Evolutionary conservation across 2,797 vertebrate genomes (phyloP).

Genomic region (Liasis olivaceus): DNA sequence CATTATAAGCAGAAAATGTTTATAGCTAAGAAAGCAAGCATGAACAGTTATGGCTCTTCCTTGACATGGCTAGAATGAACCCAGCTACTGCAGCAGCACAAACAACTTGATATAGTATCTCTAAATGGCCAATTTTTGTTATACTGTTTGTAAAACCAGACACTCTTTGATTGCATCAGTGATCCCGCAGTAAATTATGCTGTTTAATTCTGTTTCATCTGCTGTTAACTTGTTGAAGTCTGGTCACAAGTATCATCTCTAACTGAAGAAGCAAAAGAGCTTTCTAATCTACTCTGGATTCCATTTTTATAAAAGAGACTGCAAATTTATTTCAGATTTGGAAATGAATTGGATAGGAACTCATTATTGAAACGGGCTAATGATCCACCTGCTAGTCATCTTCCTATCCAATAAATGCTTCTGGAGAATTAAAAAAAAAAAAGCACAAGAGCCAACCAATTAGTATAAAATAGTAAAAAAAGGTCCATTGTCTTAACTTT

Average conservation of each 20-base stretch:
- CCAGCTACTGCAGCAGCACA: not conserved
- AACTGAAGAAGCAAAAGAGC: not conserved
- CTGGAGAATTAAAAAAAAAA: not conserved
- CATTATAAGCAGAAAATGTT: not conserved
- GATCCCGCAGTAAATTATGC: not conserved
- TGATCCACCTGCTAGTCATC: conserved; percentile 11
- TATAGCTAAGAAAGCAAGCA: not conserved
- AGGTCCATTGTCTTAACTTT: not conserved
- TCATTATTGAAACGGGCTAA: not conserved
- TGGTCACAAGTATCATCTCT: not conserved
- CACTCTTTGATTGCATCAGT: not conserved
- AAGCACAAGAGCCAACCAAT: conserved; percentile 15
- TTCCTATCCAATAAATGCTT: conserved; percentile 26
- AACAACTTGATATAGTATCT: not conserved
- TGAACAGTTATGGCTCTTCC: not conserved
- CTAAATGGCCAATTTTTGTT: not conserved
- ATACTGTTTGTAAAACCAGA: not conserved
- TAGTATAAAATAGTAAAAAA: not conserved
- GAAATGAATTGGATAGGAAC: not conserved
- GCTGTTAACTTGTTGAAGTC: not conserved
- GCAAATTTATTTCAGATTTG: not conserved
- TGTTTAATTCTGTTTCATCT: not conserved
- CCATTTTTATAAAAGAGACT: not conserved
- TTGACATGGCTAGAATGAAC: not conserved
- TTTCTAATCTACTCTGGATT: not conserved